A percentile compares a stretch with the other conserved stretches of the same genome.
phyloP scores from a whole-genome alignment of 2,888 invertebrate species.

The Polydrusus pterygomalis region DNA sequence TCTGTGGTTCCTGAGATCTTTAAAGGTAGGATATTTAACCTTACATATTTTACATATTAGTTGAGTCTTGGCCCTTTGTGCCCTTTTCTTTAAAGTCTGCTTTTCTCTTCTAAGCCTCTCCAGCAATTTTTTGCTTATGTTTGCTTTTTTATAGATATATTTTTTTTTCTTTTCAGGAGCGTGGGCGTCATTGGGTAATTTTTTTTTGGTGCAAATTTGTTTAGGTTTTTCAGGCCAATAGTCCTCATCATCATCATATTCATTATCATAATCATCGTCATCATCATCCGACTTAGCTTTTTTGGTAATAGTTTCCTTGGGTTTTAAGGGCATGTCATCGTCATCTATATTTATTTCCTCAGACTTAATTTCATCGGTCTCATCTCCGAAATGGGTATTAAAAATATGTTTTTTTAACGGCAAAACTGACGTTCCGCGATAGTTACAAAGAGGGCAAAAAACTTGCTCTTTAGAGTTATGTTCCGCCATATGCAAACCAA shows the following conservation, averaged over 20 bases:
- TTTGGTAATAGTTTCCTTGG: neutral
- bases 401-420: slow-evolving; percentile 66
- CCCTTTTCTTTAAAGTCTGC: slow-evolving; percentile 32
- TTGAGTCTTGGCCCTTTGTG: slow-evolving; percentile 31
- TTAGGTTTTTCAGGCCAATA: neutral
- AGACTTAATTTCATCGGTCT: slow-evolving; percentile 13
- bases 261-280: slow-evolving; percentile 16
- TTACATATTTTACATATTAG: slow-evolving; percentile 62
- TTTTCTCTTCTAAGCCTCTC: slow-evolving; percentile 12
- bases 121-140: neutral
- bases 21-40: slow-evolving; percentile 60
- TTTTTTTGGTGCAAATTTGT: neutral
- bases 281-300: neutral
- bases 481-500: slow-evolving; percentile 65
- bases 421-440: slow-evolving; percentile 61
- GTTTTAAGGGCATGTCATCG: neutral
- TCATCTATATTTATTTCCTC: slow-evolving; percentile 24
- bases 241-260: slow-evolving; percentile 7
- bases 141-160: neutral
- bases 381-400: slow-evolving; percentile 64
- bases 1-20: slow-evolving; percentile 61
- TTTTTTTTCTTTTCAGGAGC: slow-evolving; percentile 2
- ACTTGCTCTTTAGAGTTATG: slow-evolving; percentile 65
- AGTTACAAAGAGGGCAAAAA: slow-evolving; percentile 67
- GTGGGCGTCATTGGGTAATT: neutral